Base-by-base conservation (phyloP, 2,113 vertebrate genomes). In the Leucopsar rothschildi region DNA sequence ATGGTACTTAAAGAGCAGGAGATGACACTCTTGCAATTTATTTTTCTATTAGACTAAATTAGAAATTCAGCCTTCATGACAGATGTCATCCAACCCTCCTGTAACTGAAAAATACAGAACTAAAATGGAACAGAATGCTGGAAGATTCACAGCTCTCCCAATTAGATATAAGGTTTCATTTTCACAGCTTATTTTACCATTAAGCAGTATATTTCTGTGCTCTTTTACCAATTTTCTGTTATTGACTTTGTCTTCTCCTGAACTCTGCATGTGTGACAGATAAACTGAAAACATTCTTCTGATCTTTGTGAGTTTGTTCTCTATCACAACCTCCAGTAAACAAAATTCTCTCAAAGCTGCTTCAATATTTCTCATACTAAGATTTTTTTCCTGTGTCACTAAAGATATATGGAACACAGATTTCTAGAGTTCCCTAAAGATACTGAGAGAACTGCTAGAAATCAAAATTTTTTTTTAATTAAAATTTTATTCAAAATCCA, bases 11-110 rank as follows among this genome's bases (percentile, higher is more conserved):
- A 68, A 91, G n/a, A 68, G 28, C 31, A 61, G 22, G 18, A 56
- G 20, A 82, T 82, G 25, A 92, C 69, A 86, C 6, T 70, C 37
- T 59, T 66, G 52, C 9, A 82, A 75, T 37, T 69, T 22, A 75
- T 85, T 84, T 86, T 72, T 82, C 65, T 79, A 65, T 91, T 93
- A 91, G 37, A 75, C 33, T 63, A 40, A 84, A 91, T 89, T 84
- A 92, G 86, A 92, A 82, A 87, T 84, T 93, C 73, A 92, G 9
- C 12, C 56, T 79, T 75, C 56, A 69, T 93, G 81, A 76, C 73
- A 95, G 57, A 86, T 91, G 86, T 65, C 93, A 95, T 61, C 65
- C 57, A 89, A 71, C 6, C 13, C 5, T 66, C 52, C 73, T 72
- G 31, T 50, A 94, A 82, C 40, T 90, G 82, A 76, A 53, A 92